Evolutionary conservation across 2,888 invertebrate species (phyloP), one percentile per base, ranked within the genome.

Genomic region (Plagiodera versicolora): DNA sequence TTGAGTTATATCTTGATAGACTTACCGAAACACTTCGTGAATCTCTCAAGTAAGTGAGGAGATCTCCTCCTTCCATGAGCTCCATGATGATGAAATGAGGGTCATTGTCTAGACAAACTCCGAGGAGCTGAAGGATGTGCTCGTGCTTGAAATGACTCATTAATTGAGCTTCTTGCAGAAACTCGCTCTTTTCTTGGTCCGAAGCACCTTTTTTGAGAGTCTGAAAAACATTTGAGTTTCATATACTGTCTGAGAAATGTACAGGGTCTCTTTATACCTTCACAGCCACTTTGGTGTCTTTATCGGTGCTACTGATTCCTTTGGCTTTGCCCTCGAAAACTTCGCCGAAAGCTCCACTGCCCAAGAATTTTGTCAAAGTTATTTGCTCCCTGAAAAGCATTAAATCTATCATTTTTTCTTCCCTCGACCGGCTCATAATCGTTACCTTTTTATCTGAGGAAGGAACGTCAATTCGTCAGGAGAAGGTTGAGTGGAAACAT

Each of bases 71-170:
- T 78, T 96, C 94, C 99, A 99, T 99, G 16, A 98, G 85, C 78
- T 99, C 98, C 86, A 98, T 89, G 49, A 99, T 91, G 65, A 99
- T 89, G 71, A 94, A 93, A 73, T 95, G 91, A 6, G 95, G 92
- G 75, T 97, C 95, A 67, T 92, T 91, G 76, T 98, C 95, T 28
- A 97, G 85, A 75, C 97, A 98, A 4, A 99, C 95, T 0, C 98
- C 98, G 8, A 98, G 84, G 28, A 98, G 83, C 64, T 93, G 87
- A 20, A 99, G 83, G 57, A 99, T 98, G 76, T 99, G 96, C 63
- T 95, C 92, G 77, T 99, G 98, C 70, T 94, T 93, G 79, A 99
- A 98, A 77, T 98, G 96, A 56, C 94, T 94, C 97, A 99, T 98
- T 47, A 98, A 81, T 69, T 95, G 91, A 0, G 98, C 98, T 81